Conservation (phyloP, 2,113 vertebrate genomes). For the Crotalus tigris region DNA sequence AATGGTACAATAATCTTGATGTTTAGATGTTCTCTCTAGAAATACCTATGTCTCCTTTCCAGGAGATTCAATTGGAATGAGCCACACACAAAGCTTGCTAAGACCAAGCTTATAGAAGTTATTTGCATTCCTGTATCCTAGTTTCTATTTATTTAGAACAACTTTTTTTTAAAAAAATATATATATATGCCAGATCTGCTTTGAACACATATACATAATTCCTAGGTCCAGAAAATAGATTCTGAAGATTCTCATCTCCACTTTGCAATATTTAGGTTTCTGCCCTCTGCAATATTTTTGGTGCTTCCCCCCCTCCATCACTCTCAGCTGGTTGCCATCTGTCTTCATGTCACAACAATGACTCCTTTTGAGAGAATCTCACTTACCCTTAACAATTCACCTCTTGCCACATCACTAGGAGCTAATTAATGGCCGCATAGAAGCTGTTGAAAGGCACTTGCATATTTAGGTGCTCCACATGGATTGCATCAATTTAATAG, state of each 20-base stretch:
- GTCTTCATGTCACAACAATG: background rate
- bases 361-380: background rate
- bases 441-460: conserved; percentile 3
- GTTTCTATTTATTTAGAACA: background rate
- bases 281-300: background rate
- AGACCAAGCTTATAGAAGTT: too few relatives aligned
- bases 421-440: background rate
- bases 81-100: background rate
- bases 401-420: background rate
- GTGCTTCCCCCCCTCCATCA: background rate
- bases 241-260: background rate
- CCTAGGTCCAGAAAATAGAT: background rate
- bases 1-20: background rate
- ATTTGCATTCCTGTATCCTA: background rate
- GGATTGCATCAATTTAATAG: conserved; percentile 2
- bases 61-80: background rate
- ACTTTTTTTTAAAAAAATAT: background rate
- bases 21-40: background rate
- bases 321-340: background rate
- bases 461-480: background rate
- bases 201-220: background rate
- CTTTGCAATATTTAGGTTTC: background rate
- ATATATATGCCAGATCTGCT: background rate
- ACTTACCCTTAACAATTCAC: background rate
- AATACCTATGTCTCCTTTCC: background rate